phyloP scores from a whole-genome alignment of 2,797 vertebrate species.

The Anolis apletophallus region DNA sequence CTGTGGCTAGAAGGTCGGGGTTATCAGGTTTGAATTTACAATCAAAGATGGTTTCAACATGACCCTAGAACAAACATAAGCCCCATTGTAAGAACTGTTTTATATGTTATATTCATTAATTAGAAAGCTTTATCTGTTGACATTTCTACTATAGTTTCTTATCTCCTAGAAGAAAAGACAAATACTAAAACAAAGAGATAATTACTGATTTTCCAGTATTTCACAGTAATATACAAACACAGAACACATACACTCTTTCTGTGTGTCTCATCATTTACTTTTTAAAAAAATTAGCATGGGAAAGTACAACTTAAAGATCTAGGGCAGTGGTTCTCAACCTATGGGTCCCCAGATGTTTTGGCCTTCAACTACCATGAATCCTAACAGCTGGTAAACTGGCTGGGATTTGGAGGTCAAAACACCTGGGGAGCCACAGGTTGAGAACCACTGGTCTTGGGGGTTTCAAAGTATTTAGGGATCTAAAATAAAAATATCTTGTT shows the following conservation, averaged over 20 bases:
- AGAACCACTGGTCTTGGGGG: no score
- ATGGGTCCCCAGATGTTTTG: no score
- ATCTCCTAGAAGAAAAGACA: not conserved
- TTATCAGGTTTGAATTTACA: conserved; percentile 98
- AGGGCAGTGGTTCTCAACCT: no score
- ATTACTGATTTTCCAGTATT: not conserved
- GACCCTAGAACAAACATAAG: conserved; percentile 83
- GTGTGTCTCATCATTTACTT: no score
- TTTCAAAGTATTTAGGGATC: no score
- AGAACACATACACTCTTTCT: not conserved
- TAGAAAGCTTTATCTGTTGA: not conserved
- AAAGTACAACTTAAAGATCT: no score
- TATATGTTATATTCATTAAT: not conserved
- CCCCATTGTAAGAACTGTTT: not conserved
- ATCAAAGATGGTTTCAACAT: conserved; percentile 98
- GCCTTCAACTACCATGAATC: no score
- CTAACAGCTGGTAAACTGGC: no score
- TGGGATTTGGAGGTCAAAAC: no score
- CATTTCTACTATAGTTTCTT: not conserved
- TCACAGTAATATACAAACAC: not conserved
- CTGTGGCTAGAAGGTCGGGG: conserved; percentile 94
- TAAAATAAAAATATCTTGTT: no score
- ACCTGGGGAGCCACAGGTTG: no score
- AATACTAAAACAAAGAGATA: not conserved
- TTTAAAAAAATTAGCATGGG: no score